phyloP scores from a whole-genome alignment of 2,113 vertebrate species.

The Gallinago paraguaiae region DNA sequence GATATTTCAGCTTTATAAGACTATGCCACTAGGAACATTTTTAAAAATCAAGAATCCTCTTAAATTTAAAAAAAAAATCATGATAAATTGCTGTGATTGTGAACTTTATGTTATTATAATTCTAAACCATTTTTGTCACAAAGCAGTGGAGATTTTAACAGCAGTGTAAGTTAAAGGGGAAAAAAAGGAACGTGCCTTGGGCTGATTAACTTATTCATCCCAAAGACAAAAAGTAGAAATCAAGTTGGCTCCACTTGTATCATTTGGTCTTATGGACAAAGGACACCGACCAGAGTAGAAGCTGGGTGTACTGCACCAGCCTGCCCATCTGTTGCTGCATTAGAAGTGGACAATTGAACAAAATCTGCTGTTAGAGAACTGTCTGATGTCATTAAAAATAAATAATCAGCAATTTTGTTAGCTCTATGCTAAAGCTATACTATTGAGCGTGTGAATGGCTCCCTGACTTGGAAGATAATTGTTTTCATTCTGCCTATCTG shows the following conservation, averaged over 20 bases:
- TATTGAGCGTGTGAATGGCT: not conserved
- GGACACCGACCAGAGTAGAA: rapidly evolving
- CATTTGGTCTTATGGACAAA: not conserved
- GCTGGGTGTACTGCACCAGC: not conserved
- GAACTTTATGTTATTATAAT: not conserved
- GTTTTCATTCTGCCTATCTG: not conserved
- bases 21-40: not conserved
- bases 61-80: not conserved
- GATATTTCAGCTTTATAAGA: not conserved
- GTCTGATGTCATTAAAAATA: not conserved
- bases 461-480: not conserved
- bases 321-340: not conserved
- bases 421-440: not conserved
- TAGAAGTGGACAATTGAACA: not conserved
- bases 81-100: not conserved
- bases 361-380: not conserved
- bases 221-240: not conserved
- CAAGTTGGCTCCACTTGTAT: not conserved
- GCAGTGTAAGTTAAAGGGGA: not conserved
- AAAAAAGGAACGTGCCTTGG: not conserved
- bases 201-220: not conserved
- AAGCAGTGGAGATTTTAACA: not conserved
- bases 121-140: not conserved
- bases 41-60: not conserved
- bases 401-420: not conserved